Base-by-base conservation (phyloP, 2,113 vertebrate species). In the Peromyscus leucopus region DNA sequence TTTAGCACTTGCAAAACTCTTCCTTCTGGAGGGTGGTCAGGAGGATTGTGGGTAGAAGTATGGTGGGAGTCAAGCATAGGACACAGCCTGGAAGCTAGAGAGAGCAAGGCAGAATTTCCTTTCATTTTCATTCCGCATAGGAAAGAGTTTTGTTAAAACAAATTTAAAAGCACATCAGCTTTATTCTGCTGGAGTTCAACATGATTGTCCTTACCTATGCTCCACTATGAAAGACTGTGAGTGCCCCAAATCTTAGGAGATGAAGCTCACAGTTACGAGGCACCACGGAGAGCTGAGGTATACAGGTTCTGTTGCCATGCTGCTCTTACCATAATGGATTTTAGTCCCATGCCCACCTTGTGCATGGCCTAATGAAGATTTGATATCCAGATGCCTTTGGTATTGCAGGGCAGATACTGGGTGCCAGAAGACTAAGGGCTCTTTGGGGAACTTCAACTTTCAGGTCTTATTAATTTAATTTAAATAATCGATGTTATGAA, bases 21-120 rank as follows among this genome's bases (percentile, higher is more conserved):
- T 24, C 69, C 4, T 69, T 51, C 33, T 6, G 1, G 11, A 17
- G 7, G 4, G 22, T n/a, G 19, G 0, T 26, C 11, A 48, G 42
- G 1, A n/a, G 19, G 2, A 33, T 0, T 76, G 3, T 33, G 2
- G 24, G 4, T 63, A 4, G 16, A 59, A n/a, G 21, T 4, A 11
- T 36, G 13, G 13, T 55, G 13, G 33, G 15, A 36, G 42, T 3
- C 67, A 12, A 9, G 48, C 3, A 1, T 15, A 33, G 61, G 28
- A 63, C 7, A 55, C 59, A 89, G 31, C 9, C 7, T 76, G 28
- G 11, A 80, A 76, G 9, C 42, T 65, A 36, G 11, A 46, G 7
- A 36, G 11, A 59, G 15, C 1, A 82, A 13, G 22, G 8, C 24
- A 57, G 5, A 10, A 59, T 88, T 91, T 92, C 75, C 63, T 67